These are phyloP conservation scores for Notothenia rossii DNA, from an alignment of 2,113 vertebrate genomes.

Conservation along the genomic window DNA sequence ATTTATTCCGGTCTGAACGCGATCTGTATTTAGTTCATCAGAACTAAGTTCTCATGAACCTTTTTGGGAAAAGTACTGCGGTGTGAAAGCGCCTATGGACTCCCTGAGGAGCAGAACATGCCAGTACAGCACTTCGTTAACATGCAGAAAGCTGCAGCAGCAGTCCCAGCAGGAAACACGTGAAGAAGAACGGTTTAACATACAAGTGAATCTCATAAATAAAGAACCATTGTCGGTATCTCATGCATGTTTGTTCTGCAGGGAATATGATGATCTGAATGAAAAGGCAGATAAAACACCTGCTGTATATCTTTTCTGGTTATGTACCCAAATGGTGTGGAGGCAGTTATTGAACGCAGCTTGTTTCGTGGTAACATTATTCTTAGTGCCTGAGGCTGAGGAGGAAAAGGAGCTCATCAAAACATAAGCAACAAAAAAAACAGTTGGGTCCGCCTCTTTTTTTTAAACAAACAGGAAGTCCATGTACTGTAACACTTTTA, in stretches of 20 bases:
- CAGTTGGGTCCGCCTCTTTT: too few species aligned
- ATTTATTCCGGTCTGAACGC: too few species aligned
- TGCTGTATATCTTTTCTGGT: neutral
- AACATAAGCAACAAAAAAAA: too few species aligned
- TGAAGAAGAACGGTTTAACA: slow-evolving; percentile 11
- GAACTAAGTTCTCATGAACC: too few species aligned
- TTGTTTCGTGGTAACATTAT: too few species aligned
- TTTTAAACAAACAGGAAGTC: too few species aligned
- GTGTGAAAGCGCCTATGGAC: neutral
- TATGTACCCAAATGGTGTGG: neutral
- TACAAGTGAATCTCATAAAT: neutral
- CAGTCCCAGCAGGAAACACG: slow-evolving; percentile 48
- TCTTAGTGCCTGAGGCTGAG: too few species aligned
- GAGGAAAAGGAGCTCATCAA: too few species aligned
- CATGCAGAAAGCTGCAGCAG: slow-evolving; percentile 54
- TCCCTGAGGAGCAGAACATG: slow-evolving; percentile 66
- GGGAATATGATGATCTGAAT: neutral
- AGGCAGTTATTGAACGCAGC: too few species aligned
- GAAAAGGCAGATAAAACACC: neutral
- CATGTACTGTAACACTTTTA: too few species aligned
- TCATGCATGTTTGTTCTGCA: neutral
- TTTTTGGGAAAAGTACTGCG: too few species aligned
- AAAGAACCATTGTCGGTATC: neutral
- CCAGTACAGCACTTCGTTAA: slow-evolving; percentile 69
- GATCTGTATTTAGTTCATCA: too few species aligned